These are phyloP conservation scores for Rousettus leschenaultii DNA, from an alignment of 2,113 vertebrate species.

Conservation along the genomic window DNA sequence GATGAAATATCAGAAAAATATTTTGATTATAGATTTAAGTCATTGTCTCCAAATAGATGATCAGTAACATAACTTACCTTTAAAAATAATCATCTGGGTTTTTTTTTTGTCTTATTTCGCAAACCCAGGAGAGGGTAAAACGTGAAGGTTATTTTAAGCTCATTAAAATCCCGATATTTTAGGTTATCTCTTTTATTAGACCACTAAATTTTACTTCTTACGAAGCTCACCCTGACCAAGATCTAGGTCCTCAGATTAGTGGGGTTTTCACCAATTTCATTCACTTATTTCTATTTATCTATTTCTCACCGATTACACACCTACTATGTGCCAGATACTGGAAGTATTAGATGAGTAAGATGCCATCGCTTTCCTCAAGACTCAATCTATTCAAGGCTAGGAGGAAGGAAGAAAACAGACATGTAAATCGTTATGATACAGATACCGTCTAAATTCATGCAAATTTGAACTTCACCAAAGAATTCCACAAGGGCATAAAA, in stretches of 20 bases:
- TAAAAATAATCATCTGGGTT: background rate
- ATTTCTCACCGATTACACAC: background rate
- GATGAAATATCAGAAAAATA: background rate
- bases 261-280: background rate
- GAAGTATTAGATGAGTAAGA: background rate
- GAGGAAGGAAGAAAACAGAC: background rate
- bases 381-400: background rate
- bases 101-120: background rate
- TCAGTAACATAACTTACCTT: background rate
- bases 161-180: background rate
- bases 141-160: background rate
- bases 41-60: background rate
- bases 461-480: background rate
- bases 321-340: background rate
- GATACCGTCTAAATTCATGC: background rate
- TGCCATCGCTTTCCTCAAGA: background rate
- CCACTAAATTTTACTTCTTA: constrained; percentile 3
- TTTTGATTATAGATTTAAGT: background rate
- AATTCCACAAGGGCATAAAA: background rate
- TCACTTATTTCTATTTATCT: background rate
- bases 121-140: background rate
- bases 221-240: background rate
- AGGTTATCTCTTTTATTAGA: background rate
- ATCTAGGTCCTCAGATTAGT: background rate
- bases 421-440: background rate